These are phyloP conservation scores for Halichoeres trimaculatus DNA, from an alignment of 2,113 vertebrate species.

Conservation along the genomic window DNA sequence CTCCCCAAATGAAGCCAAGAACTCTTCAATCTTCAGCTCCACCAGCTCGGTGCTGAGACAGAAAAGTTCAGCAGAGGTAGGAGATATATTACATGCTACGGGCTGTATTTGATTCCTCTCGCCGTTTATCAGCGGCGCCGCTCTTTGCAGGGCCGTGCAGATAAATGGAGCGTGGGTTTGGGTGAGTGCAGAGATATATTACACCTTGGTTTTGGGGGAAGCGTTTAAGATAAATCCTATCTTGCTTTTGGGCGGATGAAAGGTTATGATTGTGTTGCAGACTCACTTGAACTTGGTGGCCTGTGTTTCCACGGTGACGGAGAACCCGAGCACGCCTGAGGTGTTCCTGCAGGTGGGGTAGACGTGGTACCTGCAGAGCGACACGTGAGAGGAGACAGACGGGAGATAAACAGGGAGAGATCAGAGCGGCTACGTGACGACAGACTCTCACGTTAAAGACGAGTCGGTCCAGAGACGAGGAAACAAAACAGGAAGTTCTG, in stretches of 20 bases:
- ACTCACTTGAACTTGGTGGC: constrained; percentile 95
- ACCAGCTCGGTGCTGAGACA: constrained; percentile 91
- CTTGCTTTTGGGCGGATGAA: constrained; percentile 50
- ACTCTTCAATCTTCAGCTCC: constrained; percentile 96
- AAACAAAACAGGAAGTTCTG: neutral
- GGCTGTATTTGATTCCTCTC: constrained; percentile 59
- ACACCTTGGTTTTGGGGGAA: constrained; percentile 45
- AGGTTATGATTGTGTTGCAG: constrained; percentile 45
- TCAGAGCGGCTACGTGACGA: neutral
- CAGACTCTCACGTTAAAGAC: neutral
- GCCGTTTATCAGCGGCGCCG: constrained; percentile 64
- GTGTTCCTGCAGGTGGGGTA: constrained; percentile 97
- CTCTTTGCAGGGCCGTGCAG: constrained; percentile 37
- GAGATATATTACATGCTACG: constrained; percentile 48
- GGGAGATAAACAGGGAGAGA: neutral
- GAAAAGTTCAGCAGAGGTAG: constrained; percentile 47
- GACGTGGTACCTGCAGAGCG: constrained; percentile 89
- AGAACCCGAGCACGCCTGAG: constrained; percentile 95
- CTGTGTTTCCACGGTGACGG: constrained; percentile 95
- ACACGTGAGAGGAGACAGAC: neutral
- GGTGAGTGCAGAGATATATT: constrained; percentile 57
- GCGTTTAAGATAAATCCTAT: constrained; percentile 54
- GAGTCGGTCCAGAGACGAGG: neutral
- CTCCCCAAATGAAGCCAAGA: constrained; percentile 90
- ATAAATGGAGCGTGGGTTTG: constrained; percentile 59